Base-by-base conservation (phyloP, 2,113 vertebrate genomes). In the Pseudolaguvia tuberculata region DNA sequence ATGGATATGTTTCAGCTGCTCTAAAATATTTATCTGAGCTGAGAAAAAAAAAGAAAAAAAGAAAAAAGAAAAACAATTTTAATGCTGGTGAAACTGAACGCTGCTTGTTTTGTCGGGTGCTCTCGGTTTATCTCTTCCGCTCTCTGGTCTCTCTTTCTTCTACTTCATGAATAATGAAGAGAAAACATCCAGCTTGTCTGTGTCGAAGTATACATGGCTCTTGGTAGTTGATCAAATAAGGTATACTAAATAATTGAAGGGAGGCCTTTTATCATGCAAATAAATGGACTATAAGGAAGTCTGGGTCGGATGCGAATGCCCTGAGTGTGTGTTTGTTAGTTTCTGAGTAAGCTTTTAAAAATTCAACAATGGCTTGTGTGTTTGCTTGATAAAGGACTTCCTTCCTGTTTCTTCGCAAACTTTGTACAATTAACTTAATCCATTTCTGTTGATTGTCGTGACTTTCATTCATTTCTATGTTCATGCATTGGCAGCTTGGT, bases 111-210 rank as follows among this genome's bases (percentile, higher is more conserved):
- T 78, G 76, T 67, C 65, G 70, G 62, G 62, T 81, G 25, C 17
- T 9, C 65, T 35, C 35, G 17, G 9, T 67, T 71, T 78, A 77
- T 80, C 70, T 70, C 62, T 61, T 78, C 25, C 61, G 25, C 55
- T 76, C 70, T 63, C 45, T 80, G 68, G 56, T 81, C 73, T 67
- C 76, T 39, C 61, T 80, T 80, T 81, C 77, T 78, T 82, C 82
- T 73, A 74, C 82, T 85, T 89, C 86, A 91, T 92, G 81, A 92
- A 92, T 92, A 91, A 91, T 90, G 87, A 86, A 92, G 82, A 75
- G 73, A 84, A 86, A 87, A 85, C 89, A 88, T 85, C 85, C 82
- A 86, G 87, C 86, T 86, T 89, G 88, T 90, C 88, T 85, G 80
- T 80, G 87, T 80, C 85, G 83, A 88, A 80, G 79, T 88, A 89